These are phyloP conservation scores for Oreochromis spilurus DNA, from an alignment of 2,113 vertebrate species.

Conservation along the genomic window DNA sequence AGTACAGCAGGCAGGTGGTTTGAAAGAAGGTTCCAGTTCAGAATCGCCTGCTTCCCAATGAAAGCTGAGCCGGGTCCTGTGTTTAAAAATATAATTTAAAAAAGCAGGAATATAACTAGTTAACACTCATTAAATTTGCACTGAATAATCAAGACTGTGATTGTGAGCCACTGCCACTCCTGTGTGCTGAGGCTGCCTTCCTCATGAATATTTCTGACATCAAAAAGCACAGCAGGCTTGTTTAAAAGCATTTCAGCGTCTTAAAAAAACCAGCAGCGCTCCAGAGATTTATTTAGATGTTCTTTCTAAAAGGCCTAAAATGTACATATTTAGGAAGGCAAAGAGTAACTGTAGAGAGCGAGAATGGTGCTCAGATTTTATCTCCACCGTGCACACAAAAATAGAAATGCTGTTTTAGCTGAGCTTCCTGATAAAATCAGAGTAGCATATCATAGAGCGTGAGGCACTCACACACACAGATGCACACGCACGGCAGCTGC, in stretches of 20 bases:
- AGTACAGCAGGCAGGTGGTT: background rate
- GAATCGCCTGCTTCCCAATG: background rate
- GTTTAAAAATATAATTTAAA: background rate
- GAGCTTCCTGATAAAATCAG: constrained; percentile 44
- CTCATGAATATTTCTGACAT: background rate
- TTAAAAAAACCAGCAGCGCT: background rate
- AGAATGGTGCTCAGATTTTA: constrained; percentile 12
- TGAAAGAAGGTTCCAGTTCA: background rate
- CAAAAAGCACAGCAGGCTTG: background rate
- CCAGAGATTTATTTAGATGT: background rate
- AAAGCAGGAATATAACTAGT: background rate
- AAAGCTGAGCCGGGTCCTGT: background rate
- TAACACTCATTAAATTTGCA: background rate
- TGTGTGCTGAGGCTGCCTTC: background rate
- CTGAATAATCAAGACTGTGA: background rate
- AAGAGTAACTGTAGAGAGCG: background rate
- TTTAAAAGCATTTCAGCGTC: background rate
- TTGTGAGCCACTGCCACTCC: background rate
- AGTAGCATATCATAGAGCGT: constrained; percentile 10
- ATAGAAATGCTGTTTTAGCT: constrained; percentile 35
- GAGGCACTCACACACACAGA: background rate
- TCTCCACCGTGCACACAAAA: background rate
- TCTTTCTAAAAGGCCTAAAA: constrained; percentile 1
- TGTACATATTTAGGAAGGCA: background rate
- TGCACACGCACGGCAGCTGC: constrained; percentile 1